Conservation (phyloP, 2,113 vertebrate genomes). For the Phylloscopus trochilus region DNA sequence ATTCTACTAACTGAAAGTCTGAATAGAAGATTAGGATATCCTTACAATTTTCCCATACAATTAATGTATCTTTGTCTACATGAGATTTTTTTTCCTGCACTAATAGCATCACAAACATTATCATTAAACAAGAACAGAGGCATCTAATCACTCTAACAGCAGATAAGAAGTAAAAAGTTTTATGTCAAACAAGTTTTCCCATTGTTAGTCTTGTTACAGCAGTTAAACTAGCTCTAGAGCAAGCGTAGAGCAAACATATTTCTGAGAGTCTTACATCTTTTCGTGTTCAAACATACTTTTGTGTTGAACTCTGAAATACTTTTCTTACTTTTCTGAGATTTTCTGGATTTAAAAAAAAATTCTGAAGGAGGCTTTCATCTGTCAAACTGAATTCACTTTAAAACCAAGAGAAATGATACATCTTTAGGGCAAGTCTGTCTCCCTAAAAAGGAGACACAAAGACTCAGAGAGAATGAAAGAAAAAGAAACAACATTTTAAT, state of each 20-base stretch:
- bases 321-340: background rate
- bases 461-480: background rate
- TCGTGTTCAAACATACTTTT: background rate
- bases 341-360: background rate
- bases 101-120: background rate
- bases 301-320: background rate
- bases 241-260: background rate
- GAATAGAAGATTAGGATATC: background rate
- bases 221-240: background rate
- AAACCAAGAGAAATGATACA: background rate
- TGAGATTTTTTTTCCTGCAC: background rate
- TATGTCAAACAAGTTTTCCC: background rate
- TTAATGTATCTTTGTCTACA: background rate
- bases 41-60: background rate
- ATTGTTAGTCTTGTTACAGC: background rate
- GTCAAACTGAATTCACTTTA: background rate
- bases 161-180: background rate
- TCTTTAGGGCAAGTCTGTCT: background rate
- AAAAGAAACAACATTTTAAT: background rate
- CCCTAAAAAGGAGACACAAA: background rate
- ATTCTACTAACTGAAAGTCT: background rate
- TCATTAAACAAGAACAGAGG: background rate
- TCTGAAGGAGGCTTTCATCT: background rate
- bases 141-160: background rate
- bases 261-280: background rate